phyloP scores from a whole-genome alignment of 64 coral and sea anemone genomes.

The Montipora sp. region DNA sequence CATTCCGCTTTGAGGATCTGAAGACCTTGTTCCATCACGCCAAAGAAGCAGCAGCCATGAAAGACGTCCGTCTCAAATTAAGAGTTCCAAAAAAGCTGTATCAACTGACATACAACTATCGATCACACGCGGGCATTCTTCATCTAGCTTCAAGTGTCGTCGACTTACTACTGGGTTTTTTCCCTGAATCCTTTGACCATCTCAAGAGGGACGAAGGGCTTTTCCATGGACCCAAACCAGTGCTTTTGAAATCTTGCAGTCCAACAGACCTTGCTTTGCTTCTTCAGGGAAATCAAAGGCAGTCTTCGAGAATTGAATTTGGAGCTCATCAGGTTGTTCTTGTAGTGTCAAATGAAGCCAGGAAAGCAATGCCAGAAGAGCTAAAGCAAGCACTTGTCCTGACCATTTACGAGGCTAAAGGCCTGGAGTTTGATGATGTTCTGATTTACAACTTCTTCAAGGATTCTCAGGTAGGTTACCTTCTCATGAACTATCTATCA shows the following conservation, averaged over 20 bases:
- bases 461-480: slow-evolving; percentile 56
- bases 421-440: slow-evolving; percentile 76
- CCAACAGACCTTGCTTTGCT: slow-evolving; percentile 58
- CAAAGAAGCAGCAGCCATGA: slow-evolving; percentile 5
- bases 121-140: slow-evolving; percentile 93
- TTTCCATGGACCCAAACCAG: slow-evolving; percentile 86
- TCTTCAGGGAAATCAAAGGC: slow-evolving; percentile 58
- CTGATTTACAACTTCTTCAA: slow-evolving; percentile 74
- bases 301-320: slow-evolving; percentile 69
- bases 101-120: slow-evolving; percentile 89
- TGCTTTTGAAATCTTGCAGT: slow-evolving; percentile 58
- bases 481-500: background rate
- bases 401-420: slow-evolving; percentile 71
- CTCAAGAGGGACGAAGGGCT: slow-evolving; percentile 85
- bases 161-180: slow-evolving; percentile 72
- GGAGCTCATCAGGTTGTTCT: slow-evolving; percentile 63
- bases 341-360: slow-evolving; percentile 61
- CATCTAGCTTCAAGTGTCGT: slow-evolving; percentile 85
- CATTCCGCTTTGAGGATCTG: slow-evolving; percentile 93
- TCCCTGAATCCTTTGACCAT: slow-evolving; percentile 94
- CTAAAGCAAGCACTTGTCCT: slow-evolving; percentile 64
- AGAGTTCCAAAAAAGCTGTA: slow-evolving; percentile 83
- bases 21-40: slow-evolving; percentile 78
- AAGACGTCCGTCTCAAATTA: background rate
- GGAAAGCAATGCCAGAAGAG: slow-evolving; percentile 59